Evolutionary conservation across 2,797 vertebrate genomes (phyloP).

Genomic region (Mallotus villosus): DNA sequence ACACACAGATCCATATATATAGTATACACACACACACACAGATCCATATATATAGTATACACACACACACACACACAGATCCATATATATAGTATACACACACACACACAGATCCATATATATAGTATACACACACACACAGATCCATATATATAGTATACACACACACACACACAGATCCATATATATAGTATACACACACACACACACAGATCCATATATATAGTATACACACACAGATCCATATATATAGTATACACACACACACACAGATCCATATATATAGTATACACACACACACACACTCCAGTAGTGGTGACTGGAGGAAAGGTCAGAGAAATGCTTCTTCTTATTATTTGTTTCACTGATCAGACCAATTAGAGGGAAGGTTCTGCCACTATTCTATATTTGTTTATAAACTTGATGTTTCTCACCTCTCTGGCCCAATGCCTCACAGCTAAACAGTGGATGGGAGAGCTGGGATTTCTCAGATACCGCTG

Average conservation of each 20-base stretch:
- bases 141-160: too few relatives aligned
- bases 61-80: background rate
- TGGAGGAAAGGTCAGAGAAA: background rate
- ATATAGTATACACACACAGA: background rate
- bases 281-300: background rate
- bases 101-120: too few relatives aligned
- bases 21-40: too few relatives aligned
- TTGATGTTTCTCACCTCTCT: background rate
- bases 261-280: too few relatives aligned
- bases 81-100: too few relatives aligned
- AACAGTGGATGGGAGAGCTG: constrained; percentile 56
- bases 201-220: background rate
- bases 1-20: background rate
- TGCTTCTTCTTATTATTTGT: constrained; percentile 4
- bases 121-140: background rate
- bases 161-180: too few relatives aligned
- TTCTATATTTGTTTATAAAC: background rate
- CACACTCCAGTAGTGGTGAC: background rate
- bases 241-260: too few relatives aligned
- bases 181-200: too few relatives aligned
- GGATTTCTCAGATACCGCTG: constrained; percentile 39
- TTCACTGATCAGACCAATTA: background rate
- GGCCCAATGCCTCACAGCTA: constrained; percentile 31
- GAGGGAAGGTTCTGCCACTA: background rate
- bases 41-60: too few relatives aligned